These are phyloP conservation scores for Tipula confusa DNA, from an alignment of 2,888 invertebrate species.

Conservation along the genomic window DNA sequence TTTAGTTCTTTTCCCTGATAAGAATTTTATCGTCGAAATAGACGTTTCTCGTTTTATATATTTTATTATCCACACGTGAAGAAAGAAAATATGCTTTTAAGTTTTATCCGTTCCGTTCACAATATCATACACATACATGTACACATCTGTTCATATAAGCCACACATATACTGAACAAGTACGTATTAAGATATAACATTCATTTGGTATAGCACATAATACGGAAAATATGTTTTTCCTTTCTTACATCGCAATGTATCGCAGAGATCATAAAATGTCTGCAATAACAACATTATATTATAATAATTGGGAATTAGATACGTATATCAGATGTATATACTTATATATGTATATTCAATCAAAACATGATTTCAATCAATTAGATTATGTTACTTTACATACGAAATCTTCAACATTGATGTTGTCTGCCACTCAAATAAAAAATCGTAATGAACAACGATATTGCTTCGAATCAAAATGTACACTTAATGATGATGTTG, in stretches of 20 bases:
- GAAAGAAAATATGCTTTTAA: background rate
- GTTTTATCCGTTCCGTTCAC: background rate
- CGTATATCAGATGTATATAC: background rate
- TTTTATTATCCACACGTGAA: background rate
- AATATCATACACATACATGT: background rate
- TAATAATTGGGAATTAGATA: background rate
- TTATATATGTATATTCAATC: background rate
- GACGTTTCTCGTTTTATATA: constrained; percentile 3
- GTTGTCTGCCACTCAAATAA: background rate
- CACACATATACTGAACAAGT: too few relatives aligned
- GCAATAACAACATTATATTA: background rate
- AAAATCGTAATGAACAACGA: background rate
- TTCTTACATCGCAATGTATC: background rate
- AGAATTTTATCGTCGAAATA: constrained; percentile 20
- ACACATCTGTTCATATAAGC: too few relatives aligned
- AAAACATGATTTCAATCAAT: background rate
- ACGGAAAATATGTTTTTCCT: background rate
- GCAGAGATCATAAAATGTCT: background rate
- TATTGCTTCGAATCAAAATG: background rate
- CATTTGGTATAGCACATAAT: background rate
- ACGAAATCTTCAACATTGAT: background rate
- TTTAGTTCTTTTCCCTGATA: background rate
- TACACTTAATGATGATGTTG: background rate
- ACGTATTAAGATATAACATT: background rate
- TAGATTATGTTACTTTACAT: background rate